Conservation (phyloP, 53 echinoderm and acorn worm genomes). For the Paracentrotus lividus region DNA sequence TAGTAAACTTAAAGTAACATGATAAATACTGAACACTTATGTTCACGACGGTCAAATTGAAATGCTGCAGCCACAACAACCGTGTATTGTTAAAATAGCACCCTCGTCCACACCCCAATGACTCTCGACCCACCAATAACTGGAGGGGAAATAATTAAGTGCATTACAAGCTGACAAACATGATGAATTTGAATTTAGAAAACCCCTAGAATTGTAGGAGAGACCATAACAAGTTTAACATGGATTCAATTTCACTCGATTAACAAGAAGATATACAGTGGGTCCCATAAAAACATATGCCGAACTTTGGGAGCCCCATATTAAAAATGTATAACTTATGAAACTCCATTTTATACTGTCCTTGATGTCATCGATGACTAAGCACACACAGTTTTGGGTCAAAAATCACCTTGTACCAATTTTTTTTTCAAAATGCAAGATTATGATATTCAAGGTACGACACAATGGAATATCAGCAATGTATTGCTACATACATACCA, state of each 20-base stretch:
- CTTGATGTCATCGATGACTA: no score
- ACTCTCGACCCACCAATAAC: not conserved
- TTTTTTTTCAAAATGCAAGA: no score
- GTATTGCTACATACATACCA: no score
- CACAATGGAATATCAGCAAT: no score
- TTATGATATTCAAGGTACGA: no score
- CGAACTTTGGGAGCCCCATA: no score
- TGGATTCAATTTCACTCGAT: not conserved
- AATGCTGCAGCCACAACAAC: not conserved
- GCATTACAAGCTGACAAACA: slow-evolving; percentile 27
- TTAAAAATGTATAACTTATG: no score
- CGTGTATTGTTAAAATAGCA: not conserved
- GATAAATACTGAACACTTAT: not conserved
- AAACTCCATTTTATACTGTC: no score
- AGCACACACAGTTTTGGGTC: no score
- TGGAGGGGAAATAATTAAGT: slow-evolving; percentile 11
- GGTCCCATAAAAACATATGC: no score
- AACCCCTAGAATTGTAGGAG: not conserved
- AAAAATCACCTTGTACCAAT: no score
- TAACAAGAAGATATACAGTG: no score
- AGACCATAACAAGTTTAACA: slow-evolving; percentile 1
- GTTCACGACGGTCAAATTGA: not conserved
- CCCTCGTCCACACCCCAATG: not conserved
- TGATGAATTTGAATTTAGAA: not conserved
- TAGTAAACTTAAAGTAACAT: not conserved